Evolutionary conservation across 35 echinoderm and acorn worm species (phyloP).

Genomic region (Eucidaris tribuloides): DNA sequence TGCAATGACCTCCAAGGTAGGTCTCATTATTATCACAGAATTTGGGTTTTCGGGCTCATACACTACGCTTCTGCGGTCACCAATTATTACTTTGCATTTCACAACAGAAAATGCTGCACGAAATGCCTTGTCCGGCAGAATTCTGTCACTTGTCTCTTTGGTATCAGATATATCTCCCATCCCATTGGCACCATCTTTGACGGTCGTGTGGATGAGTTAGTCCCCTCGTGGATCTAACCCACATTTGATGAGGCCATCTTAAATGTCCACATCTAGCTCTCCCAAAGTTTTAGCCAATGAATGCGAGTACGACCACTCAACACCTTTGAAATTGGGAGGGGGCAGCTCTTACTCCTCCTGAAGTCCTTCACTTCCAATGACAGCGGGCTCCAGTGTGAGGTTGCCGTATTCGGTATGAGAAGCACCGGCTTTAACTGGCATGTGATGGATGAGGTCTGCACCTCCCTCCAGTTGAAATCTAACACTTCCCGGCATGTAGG

Average conservation of each 20-base stretch:
- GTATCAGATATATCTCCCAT: too few relatives aligned
- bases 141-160: too few relatives aligned
- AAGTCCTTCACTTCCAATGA: neutral
- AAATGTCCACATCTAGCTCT: conserved; percentile 1
- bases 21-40: neutral
- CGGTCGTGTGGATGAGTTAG: too few relatives aligned
- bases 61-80: too few relatives aligned
- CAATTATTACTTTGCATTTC: too few relatives aligned
- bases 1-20: conserved; percentile 10
- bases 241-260: too few relatives aligned
- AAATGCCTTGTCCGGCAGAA: too few relatives aligned
- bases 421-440: conserved; percentile 33
- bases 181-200: too few relatives aligned
- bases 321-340: conserved; percentile 13
- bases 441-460: conserved; percentile 20
- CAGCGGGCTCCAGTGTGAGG: neutral
- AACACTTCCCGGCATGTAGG: conserved; percentile 47
- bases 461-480: conserved; percentile 13
- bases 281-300: conserved; percentile 36
- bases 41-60: too few relatives aligned
- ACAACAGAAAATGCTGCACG: too few relatives aligned
- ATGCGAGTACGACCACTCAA: conserved; percentile 13
- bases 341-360: neutral
- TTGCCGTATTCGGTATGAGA: neutral
- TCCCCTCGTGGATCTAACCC: too few relatives aligned